Conservation (phyloP, 2,888 invertebrate genomes). For the Macrosiphum euphorbiae region DNA sequence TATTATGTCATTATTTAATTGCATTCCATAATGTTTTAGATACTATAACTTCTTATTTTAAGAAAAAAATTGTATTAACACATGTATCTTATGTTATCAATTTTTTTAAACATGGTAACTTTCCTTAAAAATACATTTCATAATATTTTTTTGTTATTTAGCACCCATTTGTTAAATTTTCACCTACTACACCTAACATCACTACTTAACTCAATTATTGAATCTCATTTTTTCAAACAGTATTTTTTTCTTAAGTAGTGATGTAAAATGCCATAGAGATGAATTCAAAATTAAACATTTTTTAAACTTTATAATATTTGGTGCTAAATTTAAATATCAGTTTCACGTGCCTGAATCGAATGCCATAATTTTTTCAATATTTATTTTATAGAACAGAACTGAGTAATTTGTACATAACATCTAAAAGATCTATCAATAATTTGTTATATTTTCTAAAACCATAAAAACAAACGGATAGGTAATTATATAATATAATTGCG, state of each 20-base stretch:
- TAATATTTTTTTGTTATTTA: conserved; percentile 10
- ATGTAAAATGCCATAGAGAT: conserved; percentile 37
- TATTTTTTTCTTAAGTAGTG: not conserved
- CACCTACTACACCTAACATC: not conserved
- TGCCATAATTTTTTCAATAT: conserved; percentile 40
- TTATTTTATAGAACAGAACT: conserved; percentile 48
- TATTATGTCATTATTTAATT: conserved; percentile 28
- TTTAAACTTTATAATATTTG: conserved; percentile 41
- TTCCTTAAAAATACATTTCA: not conserved
- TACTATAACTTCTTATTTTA: not conserved
- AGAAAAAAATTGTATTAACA: not conserved
- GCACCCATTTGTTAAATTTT: conserved; percentile 31
- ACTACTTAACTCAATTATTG: conserved; percentile 3
- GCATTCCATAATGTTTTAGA: conserved; percentile 19
- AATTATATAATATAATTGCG: not conserved
- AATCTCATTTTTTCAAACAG: not conserved
- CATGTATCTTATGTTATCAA: not conserved
- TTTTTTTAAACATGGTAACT: not conserved
- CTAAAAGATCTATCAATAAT: not conserved
- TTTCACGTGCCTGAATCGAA: conserved; percentile 39
- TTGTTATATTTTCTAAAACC: not conserved
- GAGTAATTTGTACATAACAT: conserved; percentile 33
- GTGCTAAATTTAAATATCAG: conserved; percentile 47
- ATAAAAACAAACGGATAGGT: not conserved
- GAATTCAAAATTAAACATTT: conserved; percentile 32